phyloP scores from a whole-genome alignment of 2,113 vertebrate species.

The Eleginops maclovinus region DNA sequence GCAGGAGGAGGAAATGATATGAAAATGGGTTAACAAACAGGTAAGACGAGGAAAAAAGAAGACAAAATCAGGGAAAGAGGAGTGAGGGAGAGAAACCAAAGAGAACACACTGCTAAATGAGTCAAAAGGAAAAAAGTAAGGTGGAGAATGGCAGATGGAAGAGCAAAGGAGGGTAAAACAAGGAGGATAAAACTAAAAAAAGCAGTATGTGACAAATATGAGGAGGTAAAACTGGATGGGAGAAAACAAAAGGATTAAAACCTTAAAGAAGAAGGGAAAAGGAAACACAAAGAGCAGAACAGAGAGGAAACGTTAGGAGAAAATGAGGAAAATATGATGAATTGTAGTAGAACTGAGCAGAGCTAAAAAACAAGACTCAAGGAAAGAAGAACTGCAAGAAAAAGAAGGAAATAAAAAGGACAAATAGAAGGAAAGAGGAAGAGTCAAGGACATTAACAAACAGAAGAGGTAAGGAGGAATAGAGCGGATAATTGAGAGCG shows the following conservation, averaged over 20 bases:
- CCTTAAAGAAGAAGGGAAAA: too few species aligned
- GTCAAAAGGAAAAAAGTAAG: not conserved
- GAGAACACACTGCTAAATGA: too few species aligned
- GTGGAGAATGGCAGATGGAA: not conserved
- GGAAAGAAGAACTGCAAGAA: not conserved
- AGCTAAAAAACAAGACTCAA: not conserved
- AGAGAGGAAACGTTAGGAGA: not conserved
- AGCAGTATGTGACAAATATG: too few species aligned
- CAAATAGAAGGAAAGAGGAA: not conserved
- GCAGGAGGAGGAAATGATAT: not conserved
- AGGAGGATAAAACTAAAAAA: not conserved
- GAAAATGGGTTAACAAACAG: not conserved
- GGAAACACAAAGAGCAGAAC: not conserved
- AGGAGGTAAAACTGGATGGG: not conserved
- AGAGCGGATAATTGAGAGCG: not conserved
- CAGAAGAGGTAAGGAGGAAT: not conserved
- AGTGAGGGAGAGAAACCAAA: not conserved
- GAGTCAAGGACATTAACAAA: not conserved
- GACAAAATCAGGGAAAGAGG: not conserved
- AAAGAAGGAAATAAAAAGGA: not conserved
- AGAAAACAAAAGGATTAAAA: not conserved
- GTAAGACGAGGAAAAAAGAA: not conserved
- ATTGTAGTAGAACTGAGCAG: not conserved
- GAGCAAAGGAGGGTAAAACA: not conserved
- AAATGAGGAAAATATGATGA: not conserved